Percentiles rank a stretch among this genome's conserved stretches.
phyloP scores from a whole-genome alignment of 2,113 vertebrate species.

The Gasterosteus nipponicus region DNA sequence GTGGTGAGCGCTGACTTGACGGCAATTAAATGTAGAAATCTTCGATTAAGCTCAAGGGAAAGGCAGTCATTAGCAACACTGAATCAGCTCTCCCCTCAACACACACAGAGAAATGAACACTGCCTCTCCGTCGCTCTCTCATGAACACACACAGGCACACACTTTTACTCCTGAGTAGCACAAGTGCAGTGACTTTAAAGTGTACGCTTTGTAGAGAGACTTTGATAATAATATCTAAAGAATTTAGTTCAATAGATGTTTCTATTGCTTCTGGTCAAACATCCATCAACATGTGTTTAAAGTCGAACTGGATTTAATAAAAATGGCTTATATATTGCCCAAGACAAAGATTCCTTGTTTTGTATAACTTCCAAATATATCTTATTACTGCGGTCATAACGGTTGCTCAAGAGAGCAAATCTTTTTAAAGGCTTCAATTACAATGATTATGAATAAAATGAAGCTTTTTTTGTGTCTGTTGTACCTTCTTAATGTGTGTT shows the following conservation, averaged over 20 bases:
- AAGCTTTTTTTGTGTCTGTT: not conserved
- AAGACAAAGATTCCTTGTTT: not conserved
- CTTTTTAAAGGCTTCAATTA: not conserved
- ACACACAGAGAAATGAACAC: conserved; percentile 21
- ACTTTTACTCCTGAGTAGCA: conserved; percentile 6
- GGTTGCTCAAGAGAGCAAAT: not conserved
- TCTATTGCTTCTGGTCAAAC: not conserved
- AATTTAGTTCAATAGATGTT: not conserved
- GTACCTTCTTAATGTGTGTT: not conserved
- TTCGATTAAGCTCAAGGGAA: conserved; percentile 90
- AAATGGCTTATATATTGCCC: not conserved
- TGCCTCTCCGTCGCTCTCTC: conserved; percentile 6
- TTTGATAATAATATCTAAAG: not conserved
- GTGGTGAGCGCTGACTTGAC: conserved; percentile 92
- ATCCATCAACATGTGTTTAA: not conserved
- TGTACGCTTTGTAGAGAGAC: not conserved
- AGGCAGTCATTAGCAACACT: conserved; percentile 87
- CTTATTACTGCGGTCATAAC: not conserved
- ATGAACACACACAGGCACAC: conserved; percentile 1
- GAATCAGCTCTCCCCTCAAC: conserved; percentile 81
- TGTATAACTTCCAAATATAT: not conserved
- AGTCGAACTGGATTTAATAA: not conserved
- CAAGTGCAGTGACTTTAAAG: conserved; percentile 17
- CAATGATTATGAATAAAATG: not conserved
- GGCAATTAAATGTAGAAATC: conserved; percentile 95